phyloP scores from a whole-genome alignment of 64 coral and sea anemone species.

The Stichodactyla helianthus region DNA sequence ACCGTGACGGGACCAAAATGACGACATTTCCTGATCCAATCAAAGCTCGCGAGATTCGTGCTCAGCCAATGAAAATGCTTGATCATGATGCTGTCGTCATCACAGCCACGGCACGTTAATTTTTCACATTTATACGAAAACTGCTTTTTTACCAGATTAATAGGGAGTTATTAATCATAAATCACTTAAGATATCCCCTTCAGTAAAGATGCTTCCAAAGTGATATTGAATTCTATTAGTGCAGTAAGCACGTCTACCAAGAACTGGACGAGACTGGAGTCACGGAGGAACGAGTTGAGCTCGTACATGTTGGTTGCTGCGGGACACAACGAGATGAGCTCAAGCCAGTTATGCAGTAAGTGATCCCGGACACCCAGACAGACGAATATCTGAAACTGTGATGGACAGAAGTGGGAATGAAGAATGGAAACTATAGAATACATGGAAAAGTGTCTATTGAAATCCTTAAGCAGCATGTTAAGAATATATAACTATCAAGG shows the following conservation, averaged over 20 bases:
- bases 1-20: too few species aligned
- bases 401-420: background rate
- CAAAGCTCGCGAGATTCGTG: too few species aligned
- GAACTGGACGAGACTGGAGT: constrained; percentile 80
- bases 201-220: constrained; percentile 77
- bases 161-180: background rate
- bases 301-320: constrained; percentile 97
- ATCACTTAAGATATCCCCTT: constrained; percentile 81
- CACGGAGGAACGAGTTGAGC: constrained; percentile 81
- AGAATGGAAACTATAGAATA: background rate
- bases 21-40: too few species aligned
- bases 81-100: too few species aligned
- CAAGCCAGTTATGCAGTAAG: constrained; percentile 86
- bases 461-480: too few species aligned
- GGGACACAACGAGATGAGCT: constrained; percentile 88
- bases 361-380: constrained; percentile 94
- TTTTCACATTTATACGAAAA: too few species aligned
- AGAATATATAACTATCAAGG: too few species aligned
- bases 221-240: constrained; percentile 92
- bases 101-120: background rate
- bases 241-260: constrained; percentile 75
- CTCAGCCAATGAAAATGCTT: too few species aligned
- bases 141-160: too few species aligned
- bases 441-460: too few species aligned
- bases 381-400: constrained; percentile 91